Conservation (phyloP, 2,113 vertebrate genomes). For the Solenodon paradoxus region DNA sequence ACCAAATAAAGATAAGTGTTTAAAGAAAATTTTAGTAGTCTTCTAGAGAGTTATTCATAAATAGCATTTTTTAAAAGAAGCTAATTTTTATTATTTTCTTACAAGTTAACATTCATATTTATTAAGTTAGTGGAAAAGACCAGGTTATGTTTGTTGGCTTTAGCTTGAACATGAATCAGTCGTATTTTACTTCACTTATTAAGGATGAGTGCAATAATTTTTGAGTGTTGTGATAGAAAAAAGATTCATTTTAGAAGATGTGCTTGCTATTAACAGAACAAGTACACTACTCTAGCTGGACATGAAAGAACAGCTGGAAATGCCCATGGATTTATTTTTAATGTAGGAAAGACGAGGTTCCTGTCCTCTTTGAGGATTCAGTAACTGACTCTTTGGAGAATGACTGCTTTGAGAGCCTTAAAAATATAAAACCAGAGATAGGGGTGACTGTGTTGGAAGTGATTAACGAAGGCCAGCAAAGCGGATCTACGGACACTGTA, state of each 20-base stretch:
- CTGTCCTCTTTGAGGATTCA: not conserved
- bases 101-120: not conserved
- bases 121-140: not conserved
- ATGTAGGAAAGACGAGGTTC: not conserved
- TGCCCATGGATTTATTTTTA: not conserved
- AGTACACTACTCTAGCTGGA: not conserved
- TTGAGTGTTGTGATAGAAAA: not conserved
- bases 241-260: conserved; percentile 13
- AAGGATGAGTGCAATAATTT: not conserved
- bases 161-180: not conserved
- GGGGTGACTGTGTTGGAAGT: not conserved
- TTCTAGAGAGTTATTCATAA: not conserved
- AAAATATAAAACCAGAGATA: not conserved
- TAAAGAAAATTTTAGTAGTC: not conserved
- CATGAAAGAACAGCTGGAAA: conserved; percentile 1
- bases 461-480: not conserved
- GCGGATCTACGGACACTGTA: not conserved
- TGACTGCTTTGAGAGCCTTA: not conserved
- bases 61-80: not conserved
- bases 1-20: not conserved
- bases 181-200: not conserved
- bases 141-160: not conserved
- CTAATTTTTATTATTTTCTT: conserved; percentile 16
- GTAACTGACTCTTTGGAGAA: not conserved
- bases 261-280: not conserved